Evolutionary conservation across 2,888 invertebrate species (phyloP).

Genomic region (Limnephilus rhombicus): DNA sequence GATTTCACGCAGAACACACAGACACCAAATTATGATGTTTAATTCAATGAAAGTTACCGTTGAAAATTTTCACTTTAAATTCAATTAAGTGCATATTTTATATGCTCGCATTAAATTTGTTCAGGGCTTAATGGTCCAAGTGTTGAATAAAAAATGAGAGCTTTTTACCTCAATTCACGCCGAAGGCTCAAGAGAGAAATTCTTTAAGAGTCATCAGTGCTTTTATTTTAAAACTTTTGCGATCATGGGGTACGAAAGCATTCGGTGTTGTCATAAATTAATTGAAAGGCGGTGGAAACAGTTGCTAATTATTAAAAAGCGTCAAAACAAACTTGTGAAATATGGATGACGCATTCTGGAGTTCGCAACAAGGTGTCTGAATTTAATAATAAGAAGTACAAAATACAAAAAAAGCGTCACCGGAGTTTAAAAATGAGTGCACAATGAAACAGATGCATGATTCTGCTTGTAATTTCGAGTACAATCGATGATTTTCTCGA

Average conservation of each 20-base stretch:
- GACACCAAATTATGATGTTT: no score
- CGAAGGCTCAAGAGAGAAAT: not conserved
- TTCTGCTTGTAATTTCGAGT: no score
- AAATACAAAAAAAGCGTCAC: no score
- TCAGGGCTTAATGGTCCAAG: not conserved
- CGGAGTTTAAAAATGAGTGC: no score
- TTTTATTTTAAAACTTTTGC: not conserved
- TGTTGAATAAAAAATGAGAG: not conserved
- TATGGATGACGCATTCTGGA: not conserved
- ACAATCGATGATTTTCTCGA: no score
- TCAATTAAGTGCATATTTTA: not conserved
- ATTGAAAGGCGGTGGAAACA: not conserved
- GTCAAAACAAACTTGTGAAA: not conserved
- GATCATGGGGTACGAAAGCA: not conserved
- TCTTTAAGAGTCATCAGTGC: not conserved
- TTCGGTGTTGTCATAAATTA: not conserved
- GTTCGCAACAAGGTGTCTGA: not conserved
- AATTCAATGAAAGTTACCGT: no score
- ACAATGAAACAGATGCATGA: no score
- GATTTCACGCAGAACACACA: no score
- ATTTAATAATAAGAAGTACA: not conserved
- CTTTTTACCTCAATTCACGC: constrained; percentile 32
- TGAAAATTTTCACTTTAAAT: constrained; percentile 8
- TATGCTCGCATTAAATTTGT: not conserved
- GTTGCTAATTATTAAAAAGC: not conserved